A percentile compares a stretch with the other conserved stretches of the same genome.
These are phyloP conservation scores for Drosophila lacertosa DNA, from an alignment of 1,140 invertebrate species.

Conservation along the genomic window DNA sequence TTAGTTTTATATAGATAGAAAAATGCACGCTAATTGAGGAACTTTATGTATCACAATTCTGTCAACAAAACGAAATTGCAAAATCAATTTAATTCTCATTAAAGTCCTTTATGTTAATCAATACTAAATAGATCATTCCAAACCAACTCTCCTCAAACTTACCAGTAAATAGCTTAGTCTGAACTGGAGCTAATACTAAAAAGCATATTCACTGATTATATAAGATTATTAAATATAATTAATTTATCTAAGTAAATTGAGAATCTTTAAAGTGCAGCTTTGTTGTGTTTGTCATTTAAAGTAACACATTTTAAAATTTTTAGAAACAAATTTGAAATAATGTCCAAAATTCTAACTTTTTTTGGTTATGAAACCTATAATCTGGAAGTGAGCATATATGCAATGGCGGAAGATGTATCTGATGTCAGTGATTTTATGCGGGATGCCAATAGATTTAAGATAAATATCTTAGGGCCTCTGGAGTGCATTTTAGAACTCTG, in stretches of 20 bases:
- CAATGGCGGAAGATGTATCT: constrained; percentile 55
- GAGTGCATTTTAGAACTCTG: constrained; percentile 13
- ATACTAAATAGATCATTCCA: no score
- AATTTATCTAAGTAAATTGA: no score
- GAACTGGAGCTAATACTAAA: not conserved
- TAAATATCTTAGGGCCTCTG: constrained; percentile 7
- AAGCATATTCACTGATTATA: no score
- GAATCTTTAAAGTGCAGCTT: no score
- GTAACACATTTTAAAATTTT: not conserved
- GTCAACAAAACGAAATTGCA: not conserved
- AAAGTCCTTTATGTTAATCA: no score
- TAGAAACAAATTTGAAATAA: not conserved
- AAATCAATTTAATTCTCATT: not conserved
- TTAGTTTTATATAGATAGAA: not conserved
- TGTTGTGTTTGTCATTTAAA: not conserved
- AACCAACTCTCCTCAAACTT: no score
- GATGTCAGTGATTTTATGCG: constrained; percentile 25
- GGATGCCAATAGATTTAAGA: constrained; percentile 25
- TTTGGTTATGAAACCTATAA: constrained; percentile 29
- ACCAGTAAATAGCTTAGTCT: no score
- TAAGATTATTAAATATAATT: not conserved
- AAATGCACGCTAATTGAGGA: not conserved
- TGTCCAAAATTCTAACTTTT: constrained; percentile 1
- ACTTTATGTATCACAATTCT: not conserved
- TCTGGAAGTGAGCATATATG: constrained; percentile 38